These are phyloP conservation scores for Mythimna impura DNA, from an alignment of 2,888 invertebrate genomes.

Conservation along the genomic window DNA sequence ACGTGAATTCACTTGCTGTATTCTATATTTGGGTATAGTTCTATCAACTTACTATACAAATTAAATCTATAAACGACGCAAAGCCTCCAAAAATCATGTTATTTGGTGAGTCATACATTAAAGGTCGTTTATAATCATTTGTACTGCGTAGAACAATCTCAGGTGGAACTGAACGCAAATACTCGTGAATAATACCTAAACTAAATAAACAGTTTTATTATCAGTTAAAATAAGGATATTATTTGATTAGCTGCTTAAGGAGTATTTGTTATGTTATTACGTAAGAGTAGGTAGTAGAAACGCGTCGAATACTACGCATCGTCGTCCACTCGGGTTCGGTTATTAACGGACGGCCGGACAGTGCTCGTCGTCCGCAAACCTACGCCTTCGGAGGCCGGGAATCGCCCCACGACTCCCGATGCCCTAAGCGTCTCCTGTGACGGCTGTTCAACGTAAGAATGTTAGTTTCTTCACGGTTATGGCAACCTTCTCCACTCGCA, in stretches of 20 bases:
- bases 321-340: too few species aligned
- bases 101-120: conserved; percentile 40
- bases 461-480: too few species aligned
- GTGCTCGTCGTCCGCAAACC: too few species aligned
- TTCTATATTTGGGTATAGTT: not conserved
- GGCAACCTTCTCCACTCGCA: too few species aligned
- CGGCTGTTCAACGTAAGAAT: too few species aligned
- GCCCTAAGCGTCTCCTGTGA: too few species aligned
- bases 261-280: not conserved
- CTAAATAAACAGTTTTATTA: conserved; percentile 2
- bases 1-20: not conserved
- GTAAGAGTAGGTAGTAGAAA: not conserved
- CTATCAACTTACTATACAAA: not conserved
- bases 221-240: conserved; percentile 19
- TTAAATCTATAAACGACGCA: not conserved
- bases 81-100: conserved; percentile 18
- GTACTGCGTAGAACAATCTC: conserved; percentile 22
- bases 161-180: not conserved
- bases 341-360: too few species aligned
- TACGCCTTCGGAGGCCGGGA: too few species aligned
- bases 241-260: not conserved
- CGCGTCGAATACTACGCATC: too few species aligned
- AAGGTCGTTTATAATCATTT: conserved; percentile 26
- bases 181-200: conserved; percentile 7
- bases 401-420: too few species aligned